Base-by-base conservation (phyloP, 1,140 invertebrate species). In the Platorchestia sp. region DNA sequence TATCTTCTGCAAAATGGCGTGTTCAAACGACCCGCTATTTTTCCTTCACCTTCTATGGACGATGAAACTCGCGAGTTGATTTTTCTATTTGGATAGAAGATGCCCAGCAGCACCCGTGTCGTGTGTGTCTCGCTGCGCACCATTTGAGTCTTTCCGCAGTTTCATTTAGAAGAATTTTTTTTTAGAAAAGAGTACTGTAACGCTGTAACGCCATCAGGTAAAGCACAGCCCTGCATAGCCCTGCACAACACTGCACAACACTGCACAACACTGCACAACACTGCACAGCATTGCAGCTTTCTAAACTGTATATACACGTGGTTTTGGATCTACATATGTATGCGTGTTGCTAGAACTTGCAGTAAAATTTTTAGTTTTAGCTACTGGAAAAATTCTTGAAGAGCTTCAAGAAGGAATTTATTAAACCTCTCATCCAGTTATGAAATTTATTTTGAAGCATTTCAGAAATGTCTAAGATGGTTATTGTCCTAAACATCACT, bases 11-110 rank as follows among this genome's bases (percentile, higher is more conserved):
- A 89, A 89, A 89, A 89, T 89, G 43, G 87, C 43, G 87, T 44
- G 41, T 89, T 41, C 87, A 89, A 89, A 89, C 87, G 87, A 89
- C 87, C n/a, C 5, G 87, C 87, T 89, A 89, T 89, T 89, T 89
- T 44, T 42, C n/a, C 43, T 89, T 89, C 87, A 75, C 87, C 87
- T 89, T 43, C 87, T 75, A 75, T 75, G 59, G 59, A 75, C 59
- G 59, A 22, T 75, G 59, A 75, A 75, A 75, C 59, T 75, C 36
- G 59, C 59, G 59, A 75, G 59, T 75, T 75, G 59, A 75, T 75
- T 75, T n/a, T 75, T 75, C 59, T 75, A 75, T 75, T 75, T 75
- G 14, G 59, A 75, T 75, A 75, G 59, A 75, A 75, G 59, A 3
- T 75, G 59, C 10, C 14, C 59, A 75, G 59, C 59, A 27, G 59